A percentile compares a stretch with the other conserved stretches of the same genome.
Conservation (phyloP, 2,113 vertebrate species). For the Sebastes schlegelii region DNA sequence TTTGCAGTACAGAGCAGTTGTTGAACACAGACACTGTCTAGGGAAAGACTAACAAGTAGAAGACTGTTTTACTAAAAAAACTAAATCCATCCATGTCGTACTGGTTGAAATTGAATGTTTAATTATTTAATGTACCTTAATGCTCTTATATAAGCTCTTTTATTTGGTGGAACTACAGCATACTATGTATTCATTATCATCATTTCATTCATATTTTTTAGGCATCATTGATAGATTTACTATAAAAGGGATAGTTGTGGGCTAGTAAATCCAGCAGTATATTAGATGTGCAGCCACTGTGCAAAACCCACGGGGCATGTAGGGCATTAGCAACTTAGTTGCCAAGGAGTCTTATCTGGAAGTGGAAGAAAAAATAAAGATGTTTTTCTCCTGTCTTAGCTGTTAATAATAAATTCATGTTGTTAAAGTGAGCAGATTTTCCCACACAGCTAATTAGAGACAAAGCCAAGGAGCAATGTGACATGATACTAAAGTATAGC, state of each 20-base stretch:
- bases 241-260: neutral
- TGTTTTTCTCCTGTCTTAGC: neutral
- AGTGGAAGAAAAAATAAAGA: neutral
- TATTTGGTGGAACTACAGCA: neutral
- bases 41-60: neutral
- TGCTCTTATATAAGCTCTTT: neutral
- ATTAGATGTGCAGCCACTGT: neutral
- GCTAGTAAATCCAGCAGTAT: neutral
- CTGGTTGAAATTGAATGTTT: neutral
- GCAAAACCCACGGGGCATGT: neutral
- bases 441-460: neutral
- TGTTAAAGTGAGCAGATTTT: constrained; percentile 10
- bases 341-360: neutral
- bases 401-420: neutral
- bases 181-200: neutral
- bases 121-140: neutral
- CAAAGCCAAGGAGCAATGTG: neutral
- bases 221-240: too few species aligned
- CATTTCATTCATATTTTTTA: neutral
- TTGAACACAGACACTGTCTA: neutral
- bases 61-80: neutral
- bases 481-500: neutral
- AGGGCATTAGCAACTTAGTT: neutral
- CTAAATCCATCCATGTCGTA: neutral
- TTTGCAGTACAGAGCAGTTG: neutral